These are phyloP conservation scores for Leptinotarsa peninsularis DNA, from an alignment of 2,888 invertebrate species.

Conservation along the genomic window DNA sequence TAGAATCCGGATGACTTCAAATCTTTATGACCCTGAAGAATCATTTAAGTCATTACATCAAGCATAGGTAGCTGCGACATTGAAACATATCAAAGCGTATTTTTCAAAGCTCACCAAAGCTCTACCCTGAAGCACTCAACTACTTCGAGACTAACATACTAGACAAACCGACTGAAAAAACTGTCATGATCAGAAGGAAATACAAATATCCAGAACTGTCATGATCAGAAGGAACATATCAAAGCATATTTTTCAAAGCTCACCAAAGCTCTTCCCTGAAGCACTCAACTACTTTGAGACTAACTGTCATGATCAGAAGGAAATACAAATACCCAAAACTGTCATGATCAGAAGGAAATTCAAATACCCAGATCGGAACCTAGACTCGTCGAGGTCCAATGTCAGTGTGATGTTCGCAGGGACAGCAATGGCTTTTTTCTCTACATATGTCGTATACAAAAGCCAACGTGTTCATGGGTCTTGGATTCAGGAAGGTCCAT, in stretches of 20 bases:
- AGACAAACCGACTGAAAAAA: background rate
- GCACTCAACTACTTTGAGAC: no score
- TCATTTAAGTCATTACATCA: background rate
- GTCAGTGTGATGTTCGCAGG: background rate
- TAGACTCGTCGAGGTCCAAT: background rate
- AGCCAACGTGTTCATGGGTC: background rate
- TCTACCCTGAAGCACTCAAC: background rate
- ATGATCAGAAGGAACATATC: background rate
- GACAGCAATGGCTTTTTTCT: background rate
- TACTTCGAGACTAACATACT: background rate
- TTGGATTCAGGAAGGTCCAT: background rate
- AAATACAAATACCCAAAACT: background rate
- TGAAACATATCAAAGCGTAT: background rate
- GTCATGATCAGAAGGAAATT: background rate
- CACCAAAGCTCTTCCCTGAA: no score
- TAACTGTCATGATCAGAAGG: background rate
- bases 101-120: background rate
- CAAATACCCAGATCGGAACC: conserved; percentile 1
- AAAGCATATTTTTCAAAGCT: no score
- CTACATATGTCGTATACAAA: background rate
- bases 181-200: background rate
- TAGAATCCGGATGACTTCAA: background rate
- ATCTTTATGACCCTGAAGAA: background rate
- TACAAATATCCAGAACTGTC: background rate
- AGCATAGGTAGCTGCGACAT: background rate